These are phyloP conservation scores for Agrotis puta DNA, from an alignment of 2,888 invertebrate species.

Conservation along the genomic window DNA sequence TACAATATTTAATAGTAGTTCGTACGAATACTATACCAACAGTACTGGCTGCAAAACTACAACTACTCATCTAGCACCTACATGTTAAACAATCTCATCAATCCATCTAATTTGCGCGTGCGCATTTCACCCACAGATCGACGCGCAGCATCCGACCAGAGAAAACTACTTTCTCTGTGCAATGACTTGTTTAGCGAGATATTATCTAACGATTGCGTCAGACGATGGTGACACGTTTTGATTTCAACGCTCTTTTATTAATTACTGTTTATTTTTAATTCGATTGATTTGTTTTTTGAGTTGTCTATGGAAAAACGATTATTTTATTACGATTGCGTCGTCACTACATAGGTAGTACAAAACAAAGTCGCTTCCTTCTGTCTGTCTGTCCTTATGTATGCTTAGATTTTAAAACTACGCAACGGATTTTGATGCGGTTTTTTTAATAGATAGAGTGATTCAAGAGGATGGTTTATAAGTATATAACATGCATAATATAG, in stretches of 20 bases:
- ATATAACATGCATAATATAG: too few relatives aligned
- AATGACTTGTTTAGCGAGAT: conserved; percentile 67
- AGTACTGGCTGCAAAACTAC: not conserved
- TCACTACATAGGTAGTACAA: too few relatives aligned
- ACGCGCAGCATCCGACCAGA: conserved; percentile 71
- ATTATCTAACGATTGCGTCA: conserved; percentile 66
- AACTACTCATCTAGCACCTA: not conserved
- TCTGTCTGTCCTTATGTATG: too few relatives aligned
- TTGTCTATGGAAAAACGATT: not conserved
- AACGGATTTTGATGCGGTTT: too few relatives aligned
- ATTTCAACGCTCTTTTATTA: conserved; percentile 45
- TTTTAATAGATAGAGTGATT: too few relatives aligned
- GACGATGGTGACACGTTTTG: conserved; percentile 29
- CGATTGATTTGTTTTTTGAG: not conserved
- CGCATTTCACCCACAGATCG: conserved; percentile 56
- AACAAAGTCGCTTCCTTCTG: too few relatives aligned
- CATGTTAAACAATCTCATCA: conserved; percentile 9
- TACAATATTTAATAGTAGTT: too few relatives aligned
- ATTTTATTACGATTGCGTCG: not conserved
- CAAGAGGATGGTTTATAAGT: too few relatives aligned
- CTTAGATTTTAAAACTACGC: too few relatives aligned
- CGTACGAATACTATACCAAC: not conserved
- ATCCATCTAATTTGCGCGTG: conserved; percentile 42
- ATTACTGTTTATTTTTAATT: conserved; percentile 20
- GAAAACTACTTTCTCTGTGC: conserved; percentile 67